Conservation (phyloP, 2,113 vertebrate genomes). For the Actenoides lindsayi region DNA sequence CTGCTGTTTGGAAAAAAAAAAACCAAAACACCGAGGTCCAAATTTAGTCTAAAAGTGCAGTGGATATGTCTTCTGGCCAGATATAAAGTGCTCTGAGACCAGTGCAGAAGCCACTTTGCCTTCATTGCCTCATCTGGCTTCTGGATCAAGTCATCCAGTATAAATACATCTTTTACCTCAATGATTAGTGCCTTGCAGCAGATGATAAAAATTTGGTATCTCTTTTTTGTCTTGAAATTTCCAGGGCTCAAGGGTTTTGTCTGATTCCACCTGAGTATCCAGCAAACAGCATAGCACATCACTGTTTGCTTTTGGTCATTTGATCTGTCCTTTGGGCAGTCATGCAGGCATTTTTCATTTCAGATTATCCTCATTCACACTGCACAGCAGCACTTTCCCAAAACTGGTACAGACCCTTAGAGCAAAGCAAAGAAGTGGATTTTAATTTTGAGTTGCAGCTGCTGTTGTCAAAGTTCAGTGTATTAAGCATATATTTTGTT, state of each 20-base stretch:
- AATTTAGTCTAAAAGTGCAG: neutral
- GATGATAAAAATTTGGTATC: neutral
- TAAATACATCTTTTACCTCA: neutral
- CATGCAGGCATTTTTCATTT: neutral
- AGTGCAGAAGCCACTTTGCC: neutral
- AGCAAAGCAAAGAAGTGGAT: slow-evolving; percentile 34
- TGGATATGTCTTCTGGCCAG: neutral
- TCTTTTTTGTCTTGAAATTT: slow-evolving; percentile 45
- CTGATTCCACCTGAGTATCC: slow-evolving; percentile 26
- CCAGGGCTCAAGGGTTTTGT: neutral
- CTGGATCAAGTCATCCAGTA: neutral
- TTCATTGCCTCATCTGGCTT: neutral
- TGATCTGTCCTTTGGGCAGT: too few relatives aligned
- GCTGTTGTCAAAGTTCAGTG: slow-evolving; percentile 58
- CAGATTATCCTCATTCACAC: neutral
- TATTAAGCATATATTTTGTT: slow-evolving; percentile 48
- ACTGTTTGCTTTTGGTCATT: too few relatives aligned
- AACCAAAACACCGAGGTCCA: too few relatives aligned
- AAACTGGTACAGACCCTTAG: slow-evolving; percentile 3
- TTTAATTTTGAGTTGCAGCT: slow-evolving; percentile 66
- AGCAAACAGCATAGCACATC: neutral
- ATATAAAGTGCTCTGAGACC: neutral
- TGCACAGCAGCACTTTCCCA: neutral
- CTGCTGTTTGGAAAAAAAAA: neutral
- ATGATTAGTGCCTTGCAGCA: slow-evolving; percentile 15